Percentiles rank a stretch among this genome's conserved stretches.
phyloP scores from a whole-genome alignment of 2,888 invertebrate species.

The Pseudococcus longispinus region DNA sequence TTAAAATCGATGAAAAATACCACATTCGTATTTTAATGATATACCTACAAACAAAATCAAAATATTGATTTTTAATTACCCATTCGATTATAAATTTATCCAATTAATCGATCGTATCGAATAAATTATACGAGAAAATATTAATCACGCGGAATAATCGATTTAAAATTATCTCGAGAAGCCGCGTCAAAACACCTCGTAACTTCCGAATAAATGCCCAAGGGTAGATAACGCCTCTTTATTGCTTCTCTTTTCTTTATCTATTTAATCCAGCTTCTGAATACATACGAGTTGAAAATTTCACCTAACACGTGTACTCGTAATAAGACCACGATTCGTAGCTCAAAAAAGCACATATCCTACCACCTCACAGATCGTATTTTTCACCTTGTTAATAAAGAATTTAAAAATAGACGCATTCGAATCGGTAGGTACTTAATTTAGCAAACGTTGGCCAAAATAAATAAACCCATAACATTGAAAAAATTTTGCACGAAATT shows the following conservation, averaged over 20 bases:
- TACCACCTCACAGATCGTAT: neutral
- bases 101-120: neutral
- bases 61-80: neutral
- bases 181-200: neutral
- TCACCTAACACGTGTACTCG: neutral
- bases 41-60: neutral
- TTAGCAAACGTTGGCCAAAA: neutral
- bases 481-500: neutral
- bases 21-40: neutral
- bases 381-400: neutral
- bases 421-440: neutral
- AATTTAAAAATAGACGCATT: neutral
- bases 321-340: neutral
- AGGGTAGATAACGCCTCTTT: neutral
- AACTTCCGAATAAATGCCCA: neutral
- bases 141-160: neutral
- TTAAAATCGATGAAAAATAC: neutral
- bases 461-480: neutral
- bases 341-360: neutral
- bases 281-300: neutral
- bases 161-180: neutral
- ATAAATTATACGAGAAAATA: neutral
- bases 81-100: neutral
- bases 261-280: neutral
- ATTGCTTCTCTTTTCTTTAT: neutral